Conservation (phyloP, 1,140 invertebrate genomes). For the Papilio polyxenes region DNA sequence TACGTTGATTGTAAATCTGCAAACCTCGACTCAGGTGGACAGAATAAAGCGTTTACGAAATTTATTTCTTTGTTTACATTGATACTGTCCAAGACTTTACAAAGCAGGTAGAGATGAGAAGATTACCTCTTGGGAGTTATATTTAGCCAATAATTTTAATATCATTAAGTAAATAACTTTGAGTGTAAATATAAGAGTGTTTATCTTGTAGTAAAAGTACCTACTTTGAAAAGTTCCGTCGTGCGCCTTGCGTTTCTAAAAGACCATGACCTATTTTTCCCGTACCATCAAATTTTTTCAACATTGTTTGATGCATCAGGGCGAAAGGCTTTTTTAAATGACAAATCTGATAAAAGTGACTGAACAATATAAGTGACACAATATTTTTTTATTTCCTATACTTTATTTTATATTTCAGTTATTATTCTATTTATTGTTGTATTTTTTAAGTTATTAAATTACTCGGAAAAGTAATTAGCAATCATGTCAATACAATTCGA, state of each 20-base stretch:
- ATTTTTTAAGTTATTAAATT: not conserved
- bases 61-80: constrained; percentile 36
- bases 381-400: too few relatives aligned
- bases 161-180: not conserved
- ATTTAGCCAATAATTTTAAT: not conserved
- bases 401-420: too few relatives aligned
- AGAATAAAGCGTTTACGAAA: constrained; percentile 18
- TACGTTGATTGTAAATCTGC: not conserved
- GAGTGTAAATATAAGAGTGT: not conserved
- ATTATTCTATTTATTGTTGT: not conserved
- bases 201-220: not conserved
- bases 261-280: not conserved
- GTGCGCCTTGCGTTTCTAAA: not conserved
- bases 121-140: not conserved
- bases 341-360: too few relatives aligned
- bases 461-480: not conserved
- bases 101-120: not conserved
- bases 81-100: not conserved
- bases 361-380: too few relatives aligned
- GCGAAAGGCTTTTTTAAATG: too few relatives aligned
- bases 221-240: not conserved
- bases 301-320: not conserved
- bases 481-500: not conserved
- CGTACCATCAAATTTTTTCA: not conserved
- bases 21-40: not conserved